These are phyloP conservation scores for Yasuhikotakia modesta DNA, from an alignment of 2,797 vertebrate genomes.

Conservation along the genomic window DNA sequence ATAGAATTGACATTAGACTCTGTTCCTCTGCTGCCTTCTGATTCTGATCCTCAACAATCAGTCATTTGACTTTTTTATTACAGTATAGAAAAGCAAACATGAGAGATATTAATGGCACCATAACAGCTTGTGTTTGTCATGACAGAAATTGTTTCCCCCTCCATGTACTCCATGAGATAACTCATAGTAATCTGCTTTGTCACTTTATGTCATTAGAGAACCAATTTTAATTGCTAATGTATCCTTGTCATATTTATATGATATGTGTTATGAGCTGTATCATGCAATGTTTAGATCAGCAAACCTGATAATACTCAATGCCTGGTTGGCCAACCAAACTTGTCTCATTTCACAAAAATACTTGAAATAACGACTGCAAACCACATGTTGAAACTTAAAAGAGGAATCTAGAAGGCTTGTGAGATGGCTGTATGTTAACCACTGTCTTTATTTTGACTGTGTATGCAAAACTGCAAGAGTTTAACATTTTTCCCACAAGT, in stretches of 20 bases:
- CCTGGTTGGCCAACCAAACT: no score
- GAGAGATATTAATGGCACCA: constrained; percentile 19
- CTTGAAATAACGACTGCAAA: no score
- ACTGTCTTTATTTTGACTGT: background rate
- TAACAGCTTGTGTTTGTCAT: constrained; percentile 50
- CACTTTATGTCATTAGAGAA: background rate
- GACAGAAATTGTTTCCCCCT: background rate
- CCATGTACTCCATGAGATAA: no score
- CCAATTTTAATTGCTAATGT: no score
- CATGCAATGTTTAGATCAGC: background rate
- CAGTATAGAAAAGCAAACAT: constrained; percentile 64
- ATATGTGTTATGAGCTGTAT: background rate
- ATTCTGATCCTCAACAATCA: background rate
- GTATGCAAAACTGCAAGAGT: background rate
- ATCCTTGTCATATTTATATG: background rate
- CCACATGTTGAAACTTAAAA: background rate
- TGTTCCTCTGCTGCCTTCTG: constrained; percentile 58
- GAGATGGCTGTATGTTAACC: background rate
- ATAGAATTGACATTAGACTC: constrained; percentile 66
- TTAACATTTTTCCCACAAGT: background rate
- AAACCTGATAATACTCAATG: background rate
- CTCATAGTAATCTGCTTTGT: background rate
- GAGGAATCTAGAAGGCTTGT: background rate
- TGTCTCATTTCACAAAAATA: no score
- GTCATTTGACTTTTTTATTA: constrained; percentile 63